A percentile compares a stretch with the other conserved stretches of the same genome.
phyloP scores from a whole-genome alignment of 2,888 invertebrate species.

The Diplolepis rosae region DNA sequence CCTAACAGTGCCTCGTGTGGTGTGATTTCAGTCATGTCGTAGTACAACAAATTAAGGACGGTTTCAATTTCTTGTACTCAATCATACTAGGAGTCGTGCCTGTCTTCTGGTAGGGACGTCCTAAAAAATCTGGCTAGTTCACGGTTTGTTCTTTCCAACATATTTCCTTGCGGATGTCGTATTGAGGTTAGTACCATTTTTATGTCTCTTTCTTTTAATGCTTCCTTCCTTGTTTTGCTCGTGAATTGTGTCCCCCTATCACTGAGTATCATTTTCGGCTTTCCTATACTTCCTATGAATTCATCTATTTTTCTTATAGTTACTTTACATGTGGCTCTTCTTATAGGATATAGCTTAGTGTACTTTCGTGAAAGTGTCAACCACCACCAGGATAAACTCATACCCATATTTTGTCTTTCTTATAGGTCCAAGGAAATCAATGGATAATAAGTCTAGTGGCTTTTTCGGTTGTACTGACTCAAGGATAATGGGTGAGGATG shows the following conservation, averaged over 20 bases:
- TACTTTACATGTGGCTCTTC: too few relatives aligned
- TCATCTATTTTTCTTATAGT: too few relatives aligned
- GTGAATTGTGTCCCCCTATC: slow-evolving; percentile 40
- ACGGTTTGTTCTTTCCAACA: slow-evolving; percentile 35
- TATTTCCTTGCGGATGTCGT: too few relatives aligned
- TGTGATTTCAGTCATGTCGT: not conserved
- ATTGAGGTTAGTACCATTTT: slow-evolving; percentile 26
- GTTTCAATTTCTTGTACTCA: not conserved
- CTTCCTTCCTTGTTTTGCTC: not conserved
- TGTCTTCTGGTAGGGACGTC: not conserved
- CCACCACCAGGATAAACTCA: slow-evolving; percentile 32
- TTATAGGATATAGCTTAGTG: too few relatives aligned
- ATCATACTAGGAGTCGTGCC: not conserved
- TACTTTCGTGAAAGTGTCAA: too few relatives aligned
- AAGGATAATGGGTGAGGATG: not conserved
- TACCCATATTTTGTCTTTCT: slow-evolving; percentile 22
- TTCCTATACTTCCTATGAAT: slow-evolving; percentile 27
- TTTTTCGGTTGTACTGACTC: slow-evolving; percentile 27
- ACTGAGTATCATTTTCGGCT: slow-evolving; percentile 2
- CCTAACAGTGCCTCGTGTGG: not conserved
- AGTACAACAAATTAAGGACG: not conserved
- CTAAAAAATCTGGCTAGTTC: slow-evolving; percentile 12
- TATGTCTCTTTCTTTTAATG: slow-evolving; percentile 19
- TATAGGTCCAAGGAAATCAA: slow-evolving; percentile 43
- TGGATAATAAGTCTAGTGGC: slow-evolving; percentile 36